These are phyloP conservation scores for Colletes collaris DNA, from an alignment of 2,888 invertebrate species.

Conservation along the genomic window DNA sequence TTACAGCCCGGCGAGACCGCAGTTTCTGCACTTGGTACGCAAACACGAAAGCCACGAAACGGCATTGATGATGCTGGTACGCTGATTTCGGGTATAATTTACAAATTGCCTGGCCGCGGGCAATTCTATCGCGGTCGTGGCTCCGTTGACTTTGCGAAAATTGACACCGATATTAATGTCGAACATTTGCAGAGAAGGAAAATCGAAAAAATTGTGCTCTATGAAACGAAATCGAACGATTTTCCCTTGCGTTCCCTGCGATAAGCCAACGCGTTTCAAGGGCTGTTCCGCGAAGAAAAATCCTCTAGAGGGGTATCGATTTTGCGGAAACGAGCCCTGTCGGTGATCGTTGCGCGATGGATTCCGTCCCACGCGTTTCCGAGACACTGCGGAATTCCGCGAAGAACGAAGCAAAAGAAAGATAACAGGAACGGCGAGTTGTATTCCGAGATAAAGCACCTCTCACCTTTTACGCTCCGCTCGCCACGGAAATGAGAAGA, in stretches of 20 bases:
- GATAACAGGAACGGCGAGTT: constrained; percentile 37
- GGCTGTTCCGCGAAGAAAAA: neutral
- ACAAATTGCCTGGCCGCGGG: constrained; percentile 34
- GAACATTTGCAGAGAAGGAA: no score
- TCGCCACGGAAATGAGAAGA: constrained; percentile 35
- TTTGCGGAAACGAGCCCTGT: constrained; percentile 7
- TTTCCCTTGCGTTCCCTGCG: neutral
- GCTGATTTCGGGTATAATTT: constrained; percentile 53
- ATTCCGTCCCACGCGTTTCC: constrained; percentile 13
- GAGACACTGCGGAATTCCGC: constrained; percentile 19
- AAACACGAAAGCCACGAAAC: constrained; percentile 49
- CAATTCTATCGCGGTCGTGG: no score
- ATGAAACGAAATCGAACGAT: constrained; percentile 1
- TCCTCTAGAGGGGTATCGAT: neutral
- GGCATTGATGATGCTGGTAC: constrained; percentile 48
- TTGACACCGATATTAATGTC: no score
- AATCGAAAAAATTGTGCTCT: no score
- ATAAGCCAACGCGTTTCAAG: no score
- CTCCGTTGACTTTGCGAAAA: no score
- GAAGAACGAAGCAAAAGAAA: constrained; percentile 34
- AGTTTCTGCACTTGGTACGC: constrained; percentile 41
- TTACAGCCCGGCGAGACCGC: constrained; percentile 22
- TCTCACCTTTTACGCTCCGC: constrained; percentile 16
- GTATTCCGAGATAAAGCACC: constrained; percentile 39
- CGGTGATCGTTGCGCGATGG: constrained; percentile 21